A percentile compares a stretch with the other conserved stretches of the same genome.
These are phyloP conservation scores for Choristoneura rosaceana DNA, from an alignment of 2,888 invertebrate species.

Conservation along the genomic window DNA sequence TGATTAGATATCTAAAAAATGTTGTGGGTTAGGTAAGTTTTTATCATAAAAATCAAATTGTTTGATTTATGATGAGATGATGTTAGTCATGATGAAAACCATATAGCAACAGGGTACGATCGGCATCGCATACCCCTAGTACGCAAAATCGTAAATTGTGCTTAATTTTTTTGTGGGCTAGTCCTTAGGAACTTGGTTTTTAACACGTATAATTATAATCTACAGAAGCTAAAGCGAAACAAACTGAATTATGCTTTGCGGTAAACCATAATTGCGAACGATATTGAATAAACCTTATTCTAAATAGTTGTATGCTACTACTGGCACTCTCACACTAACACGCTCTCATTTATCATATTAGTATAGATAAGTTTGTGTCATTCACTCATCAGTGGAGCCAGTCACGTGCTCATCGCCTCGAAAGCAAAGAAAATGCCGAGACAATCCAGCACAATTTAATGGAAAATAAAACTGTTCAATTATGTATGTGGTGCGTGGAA, in stretches of 20 bases:
- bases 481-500: conserved; percentile 60
- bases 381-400: conserved; percentile 35
- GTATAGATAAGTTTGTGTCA: conserved; percentile 22
- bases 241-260: neutral
- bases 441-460: conserved; percentile 53
- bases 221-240: neutral
- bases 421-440: conserved; percentile 52
- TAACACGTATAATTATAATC: neutral
- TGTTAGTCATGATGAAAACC: neutral
- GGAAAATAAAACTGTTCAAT: conserved; percentile 69
- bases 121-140: neutral
- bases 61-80: no score
- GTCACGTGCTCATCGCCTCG: conserved; percentile 46
- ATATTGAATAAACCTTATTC: neutral
- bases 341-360: conserved; percentile 4
- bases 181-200: no score
- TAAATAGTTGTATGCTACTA: neutral
- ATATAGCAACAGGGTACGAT: neutral
- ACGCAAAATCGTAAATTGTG: neutral
- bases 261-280: neutral
- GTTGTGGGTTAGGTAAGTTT: neutral
- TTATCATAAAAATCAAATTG: neutral
- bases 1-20: neutral
- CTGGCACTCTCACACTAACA: neutral
- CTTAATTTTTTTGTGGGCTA: no score